Evolutionary conservation across 2,113 vertebrate genomes (phyloP).

Genomic region (Neodontobutis hainanensis): DNA sequence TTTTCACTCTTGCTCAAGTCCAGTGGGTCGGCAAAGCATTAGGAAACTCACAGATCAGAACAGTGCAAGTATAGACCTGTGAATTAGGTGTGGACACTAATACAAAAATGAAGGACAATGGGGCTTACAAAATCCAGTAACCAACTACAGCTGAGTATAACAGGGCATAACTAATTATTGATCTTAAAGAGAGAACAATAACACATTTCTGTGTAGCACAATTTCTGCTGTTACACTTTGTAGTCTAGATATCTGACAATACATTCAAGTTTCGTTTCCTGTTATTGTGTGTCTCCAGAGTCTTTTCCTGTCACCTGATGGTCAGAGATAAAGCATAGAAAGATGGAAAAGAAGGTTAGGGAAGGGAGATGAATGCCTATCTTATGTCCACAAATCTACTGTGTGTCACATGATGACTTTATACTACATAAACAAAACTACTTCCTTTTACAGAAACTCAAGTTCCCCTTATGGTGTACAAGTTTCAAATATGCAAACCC

Average conservation of each 20-base stretch:
- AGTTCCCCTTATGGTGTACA: slow-evolving; percentile 3
- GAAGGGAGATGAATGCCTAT: slow-evolving; percentile 20
- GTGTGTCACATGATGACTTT: neutral
- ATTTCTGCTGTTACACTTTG: slow-evolving; percentile 19
- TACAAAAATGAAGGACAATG: neutral
- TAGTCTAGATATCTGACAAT: slow-evolving; percentile 14
- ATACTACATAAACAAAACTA: slow-evolving; percentile 25
- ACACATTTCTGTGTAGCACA: no score
- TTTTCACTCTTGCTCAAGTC: no score
- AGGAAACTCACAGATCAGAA: slow-evolving; percentile 9
- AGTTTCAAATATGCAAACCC: slow-evolving; percentile 1
- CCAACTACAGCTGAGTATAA: neutral
- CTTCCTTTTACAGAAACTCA: slow-evolving; percentile 27
- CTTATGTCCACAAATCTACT: neutral
- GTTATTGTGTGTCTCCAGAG: slow-evolving; percentile 68
- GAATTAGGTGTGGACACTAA: slow-evolving; percentile 6
- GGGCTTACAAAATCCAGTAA: neutral
- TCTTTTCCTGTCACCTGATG: slow-evolving; percentile 69
- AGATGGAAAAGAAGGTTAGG: slow-evolving; percentile 29
- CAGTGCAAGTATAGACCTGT: slow-evolving; percentile 28
- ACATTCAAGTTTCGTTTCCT: slow-evolving; percentile 63
- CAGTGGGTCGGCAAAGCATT: no score
- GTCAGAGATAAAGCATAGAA: slow-evolving; percentile 43
- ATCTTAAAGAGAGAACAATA: neutral
- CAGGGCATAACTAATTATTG: no score